A percentile compares a stretch with the other conserved stretches of the same genome.
phyloP scores from a whole-genome alignment of 2,888 invertebrate species.

The Pherbina coryleti region DNA sequence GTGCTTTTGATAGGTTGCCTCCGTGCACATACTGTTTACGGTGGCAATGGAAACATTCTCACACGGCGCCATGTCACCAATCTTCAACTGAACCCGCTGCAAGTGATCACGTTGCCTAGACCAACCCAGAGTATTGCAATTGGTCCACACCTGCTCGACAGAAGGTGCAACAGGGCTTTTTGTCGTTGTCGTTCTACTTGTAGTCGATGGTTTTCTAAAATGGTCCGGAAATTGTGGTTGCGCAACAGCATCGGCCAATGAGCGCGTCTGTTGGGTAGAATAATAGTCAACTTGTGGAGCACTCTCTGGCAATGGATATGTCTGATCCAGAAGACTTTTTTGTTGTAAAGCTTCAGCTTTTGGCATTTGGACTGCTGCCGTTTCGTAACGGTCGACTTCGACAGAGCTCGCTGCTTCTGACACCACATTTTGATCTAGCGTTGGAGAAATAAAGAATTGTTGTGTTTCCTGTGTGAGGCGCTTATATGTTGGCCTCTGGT shows the following conservation, averaged over 20 bases:
- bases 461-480: conserved; percentile 63
- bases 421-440: conserved; percentile 47
- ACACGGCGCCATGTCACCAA: conserved; percentile 83
- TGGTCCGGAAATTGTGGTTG: conserved; percentile 32
- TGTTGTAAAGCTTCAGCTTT: conserved; percentile 63
- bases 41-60: conserved; percentile 88
- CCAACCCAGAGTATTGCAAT: conserved; percentile 90
- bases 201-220: conserved; percentile 29
- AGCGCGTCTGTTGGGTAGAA: conserved; percentile 42
- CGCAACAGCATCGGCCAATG: conserved; percentile 33
- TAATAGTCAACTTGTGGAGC: conserved; percentile 64
- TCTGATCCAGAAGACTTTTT: conserved; percentile 39
- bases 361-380: conserved; percentile 61
- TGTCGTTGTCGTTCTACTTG: conserved; percentile 17
- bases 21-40: conserved; percentile 86
- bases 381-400: conserved; percentile 51
- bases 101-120: conserved; percentile 85
- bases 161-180: conserved; percentile 38
- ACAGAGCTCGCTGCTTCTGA: conserved; percentile 32
- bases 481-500: conserved; percentile 40
- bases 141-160: conserved; percentile 67
- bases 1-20: conserved; percentile 82
- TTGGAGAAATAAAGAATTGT: conserved; percentile 66
- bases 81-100: conserved; percentile 83
- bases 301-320: conserved; percentile 65